phyloP scores from a whole-genome alignment of 2,797 vertebrate species.

The Sparidentex hasta region DNA sequence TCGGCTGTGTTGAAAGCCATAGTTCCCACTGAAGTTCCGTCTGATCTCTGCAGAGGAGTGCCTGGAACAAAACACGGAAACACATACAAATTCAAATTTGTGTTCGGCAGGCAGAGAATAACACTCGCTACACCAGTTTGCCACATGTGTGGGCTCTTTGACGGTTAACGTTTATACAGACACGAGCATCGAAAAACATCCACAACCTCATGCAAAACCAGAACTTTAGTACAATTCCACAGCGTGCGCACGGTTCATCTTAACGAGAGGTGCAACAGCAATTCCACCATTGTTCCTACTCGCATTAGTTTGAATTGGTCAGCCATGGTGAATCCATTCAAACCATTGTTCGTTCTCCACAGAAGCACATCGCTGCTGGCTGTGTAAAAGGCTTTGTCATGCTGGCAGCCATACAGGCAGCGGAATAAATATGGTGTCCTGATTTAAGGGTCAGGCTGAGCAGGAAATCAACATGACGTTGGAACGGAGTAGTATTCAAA shows the following conservation, averaged over 20 bases:
- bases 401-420: constrained; percentile 57
- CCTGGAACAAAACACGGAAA: constrained; percentile 64
- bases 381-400: constrained; percentile 63
- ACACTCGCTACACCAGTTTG: not conserved
- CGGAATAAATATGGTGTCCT: constrained; percentile 61
- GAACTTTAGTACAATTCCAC: not conserved
- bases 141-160: not conserved
- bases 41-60: constrained; percentile 81
- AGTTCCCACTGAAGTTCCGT: constrained; percentile 71
- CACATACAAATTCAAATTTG: constrained; percentile 19
- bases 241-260: constrained; percentile 25
- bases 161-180: not conserved
- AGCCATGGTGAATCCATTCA: constrained; percentile 70
- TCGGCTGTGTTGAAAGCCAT: constrained; percentile 73
- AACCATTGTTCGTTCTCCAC: constrained; percentile 63
- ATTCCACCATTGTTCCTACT: constrained; percentile 53
- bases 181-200: constrained; percentile 3
- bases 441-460: constrained; percentile 64
- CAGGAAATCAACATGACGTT: constrained; percentile 79
- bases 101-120: constrained; percentile 15
- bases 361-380: constrained; percentile 60
- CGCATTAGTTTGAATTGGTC: constrained; percentile 57
- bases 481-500: constrained; percentile 65
- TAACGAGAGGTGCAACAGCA: constrained; percentile 53
- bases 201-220: constrained; percentile 13